Base-by-base conservation (phyloP, 2,113 vertebrate genomes). In the Mirounga angustirostris region DNA sequence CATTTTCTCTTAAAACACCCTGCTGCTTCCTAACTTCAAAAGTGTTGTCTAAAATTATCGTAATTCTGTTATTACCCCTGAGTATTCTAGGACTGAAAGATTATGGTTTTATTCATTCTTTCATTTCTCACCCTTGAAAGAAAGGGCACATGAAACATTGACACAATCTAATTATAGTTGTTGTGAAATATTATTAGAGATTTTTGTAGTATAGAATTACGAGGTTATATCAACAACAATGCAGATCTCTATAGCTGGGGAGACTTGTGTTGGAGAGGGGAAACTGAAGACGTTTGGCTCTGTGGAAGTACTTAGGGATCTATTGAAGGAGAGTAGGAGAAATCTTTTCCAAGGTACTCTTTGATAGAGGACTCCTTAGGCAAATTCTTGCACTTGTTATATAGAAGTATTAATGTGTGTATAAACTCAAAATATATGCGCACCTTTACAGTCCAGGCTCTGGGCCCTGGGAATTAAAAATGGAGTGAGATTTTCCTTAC, bases 41-140 rank as follows among this genome's bases (percentile, higher is more conserved):
- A 79, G 26, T 43, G 7, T 89, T 84, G 12, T 85, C 63, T 69
- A 84, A 85, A 84, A 43, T 97, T 82, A 80, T 65, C 74, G 89
- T 74, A 69, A 81, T 80, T 95, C 78, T 95, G 0, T 90, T 96
- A 59, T 74, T 50, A 84, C 80, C 58, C 30, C 16, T 61, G 21
- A 91, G 43, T 92, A 22, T 40, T 58, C 69, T 14, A 80, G 18
- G n/a, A 80, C 36, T 93, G 36, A 88, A 91, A 74, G 52, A 71
- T 58, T 52, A n/a, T 91, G 15, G 63, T 90, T 33, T 90, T 50
- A 79, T 12, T 86, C 63, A 59, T n/a, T 87, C 76, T 89, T 90
- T 93, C 63, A 67, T 59, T 83, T 79, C 50, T 91, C 33, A 61
- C 80, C 28, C 43, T 91, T 94, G 28, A 88, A 87, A 95, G 52